These are phyloP conservation scores for Thymallus thymallus DNA, from an alignment of 2,113 vertebrate genomes.

Conservation along the genomic window DNA sequence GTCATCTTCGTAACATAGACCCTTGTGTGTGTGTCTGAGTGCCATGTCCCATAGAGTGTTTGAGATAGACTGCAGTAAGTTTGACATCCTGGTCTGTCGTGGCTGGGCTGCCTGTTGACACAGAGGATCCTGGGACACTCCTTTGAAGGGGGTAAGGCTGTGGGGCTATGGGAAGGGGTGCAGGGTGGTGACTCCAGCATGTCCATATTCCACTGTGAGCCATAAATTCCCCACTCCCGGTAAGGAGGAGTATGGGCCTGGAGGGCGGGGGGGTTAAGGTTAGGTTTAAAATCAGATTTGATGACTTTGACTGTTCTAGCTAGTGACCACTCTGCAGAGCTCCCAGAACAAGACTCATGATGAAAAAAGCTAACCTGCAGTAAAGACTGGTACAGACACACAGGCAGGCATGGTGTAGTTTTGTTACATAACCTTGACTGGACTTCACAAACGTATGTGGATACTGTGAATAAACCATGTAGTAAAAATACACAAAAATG, in stretches of 20 bases:
- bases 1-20: too few species aligned
- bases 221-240: conserved; percentile 28
- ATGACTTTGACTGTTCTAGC: too few species aligned
- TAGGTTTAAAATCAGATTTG: too few species aligned
- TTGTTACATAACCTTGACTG: neutral
- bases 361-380: neutral
- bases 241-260: conserved; percentile 5
- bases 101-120: conserved; percentile 42
- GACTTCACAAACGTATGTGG: too few species aligned
- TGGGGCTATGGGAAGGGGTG: conserved; percentile 26
- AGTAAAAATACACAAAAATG: neutral
- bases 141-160: conserved; percentile 39
- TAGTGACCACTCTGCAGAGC: too few species aligned
- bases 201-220: conserved; percentile 41
- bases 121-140: conserved; percentile 39
- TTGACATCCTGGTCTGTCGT: neutral
- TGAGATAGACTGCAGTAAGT: neutral
- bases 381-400: neutral
- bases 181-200: conserved; percentile 16
- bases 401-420: neutral
- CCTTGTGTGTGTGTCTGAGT: neutral
- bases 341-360: too few species aligned
- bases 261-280: too few species aligned
- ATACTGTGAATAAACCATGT: neutral
- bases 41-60: neutral